phyloP scores from a whole-genome alignment of 92 coral and sea anemone genomes.

The Ricordea florida region DNA sequence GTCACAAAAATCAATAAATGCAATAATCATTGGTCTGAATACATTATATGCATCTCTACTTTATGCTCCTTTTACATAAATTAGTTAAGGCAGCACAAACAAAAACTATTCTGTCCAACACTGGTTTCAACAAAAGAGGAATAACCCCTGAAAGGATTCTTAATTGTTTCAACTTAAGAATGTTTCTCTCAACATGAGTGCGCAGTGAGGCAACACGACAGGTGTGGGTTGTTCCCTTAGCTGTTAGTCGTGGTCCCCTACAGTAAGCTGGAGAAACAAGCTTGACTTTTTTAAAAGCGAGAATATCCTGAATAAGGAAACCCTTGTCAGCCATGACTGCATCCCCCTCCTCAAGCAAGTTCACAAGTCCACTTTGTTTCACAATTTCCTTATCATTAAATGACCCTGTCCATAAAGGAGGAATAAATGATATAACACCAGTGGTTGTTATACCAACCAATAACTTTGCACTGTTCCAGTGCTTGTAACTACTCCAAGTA shows the following conservation, averaged over 20 bases:
- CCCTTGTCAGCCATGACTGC: constrained; percentile 73
- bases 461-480: constrained; percentile 61
- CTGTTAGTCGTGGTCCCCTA: background rate
- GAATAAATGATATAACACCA: constrained; percentile 62
- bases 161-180: constrained; percentile 62
- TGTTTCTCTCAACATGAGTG: constrained; percentile 59
- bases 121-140: constrained; percentile 44
- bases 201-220: constrained; percentile 65
- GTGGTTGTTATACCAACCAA: constrained; percentile 75
- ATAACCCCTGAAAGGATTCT: constrained; percentile 13
- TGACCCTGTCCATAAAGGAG: constrained; percentile 70
- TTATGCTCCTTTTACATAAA: constrained; percentile 1
- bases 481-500: constrained; percentile 69
- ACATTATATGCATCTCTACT: no score
- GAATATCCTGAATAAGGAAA: constrained; percentile 18
- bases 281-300: constrained; percentile 50
- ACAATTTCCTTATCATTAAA: constrained; percentile 63
- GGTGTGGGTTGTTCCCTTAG: constrained; percentile 56
- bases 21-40: no score
- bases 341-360: constrained; percentile 58
- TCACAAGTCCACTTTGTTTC: constrained; percentile 52
- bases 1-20: no score
- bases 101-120: constrained; percentile 64
- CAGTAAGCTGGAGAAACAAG: constrained; percentile 53
- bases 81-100: constrained; percentile 59